These are phyloP conservation scores for Drosophila suboccidentalis DNA, from an alignment of 2,888 invertebrate species.

Conservation along the genomic window DNA sequence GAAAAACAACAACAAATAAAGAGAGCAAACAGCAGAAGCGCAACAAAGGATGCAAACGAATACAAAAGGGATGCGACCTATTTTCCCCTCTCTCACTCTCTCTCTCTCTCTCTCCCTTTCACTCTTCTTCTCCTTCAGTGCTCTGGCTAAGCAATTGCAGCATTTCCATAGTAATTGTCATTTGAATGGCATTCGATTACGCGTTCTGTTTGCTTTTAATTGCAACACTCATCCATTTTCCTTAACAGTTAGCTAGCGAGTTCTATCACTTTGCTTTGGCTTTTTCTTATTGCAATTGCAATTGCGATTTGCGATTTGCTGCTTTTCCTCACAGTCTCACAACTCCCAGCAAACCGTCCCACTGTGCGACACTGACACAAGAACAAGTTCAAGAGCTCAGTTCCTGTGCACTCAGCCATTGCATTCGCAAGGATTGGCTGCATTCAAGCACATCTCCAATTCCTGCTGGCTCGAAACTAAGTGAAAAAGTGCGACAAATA, in stretches of 20 bases:
- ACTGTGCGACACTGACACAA: slow-evolving; percentile 11
- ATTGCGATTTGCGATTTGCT: slow-evolving; percentile 4
- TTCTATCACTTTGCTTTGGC: slow-evolving; percentile 22
- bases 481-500: slow-evolving; percentile 20
- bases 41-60: slow-evolving; percentile 35
- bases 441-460: slow-evolving; percentile 51
- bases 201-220: slow-evolving; percentile 73
- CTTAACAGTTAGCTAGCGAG: slow-evolving; percentile 37
- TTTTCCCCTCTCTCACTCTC: neutral
- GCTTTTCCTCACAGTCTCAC: neutral
- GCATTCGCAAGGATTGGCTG: slow-evolving; percentile 47
- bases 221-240: slow-evolving; percentile 63
- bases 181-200: slow-evolving; percentile 72
- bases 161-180: slow-evolving; percentile 33
- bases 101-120: neutral
- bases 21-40: slow-evolving; percentile 26
- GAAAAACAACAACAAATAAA: slow-evolving; percentile 32
- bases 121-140: neutral
- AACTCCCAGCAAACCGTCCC: neutral
- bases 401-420: slow-evolving; percentile 46
- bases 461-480: slow-evolving; percentile 17
- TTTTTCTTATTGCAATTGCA: neutral
- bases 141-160: slow-evolving; percentile 15
- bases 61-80: slow-evolving; percentile 26
- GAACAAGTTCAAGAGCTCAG: slow-evolving; percentile 30